Base-by-base conservation (phyloP, 1,140 invertebrate species). In the Anastrepha ludens region DNA sequence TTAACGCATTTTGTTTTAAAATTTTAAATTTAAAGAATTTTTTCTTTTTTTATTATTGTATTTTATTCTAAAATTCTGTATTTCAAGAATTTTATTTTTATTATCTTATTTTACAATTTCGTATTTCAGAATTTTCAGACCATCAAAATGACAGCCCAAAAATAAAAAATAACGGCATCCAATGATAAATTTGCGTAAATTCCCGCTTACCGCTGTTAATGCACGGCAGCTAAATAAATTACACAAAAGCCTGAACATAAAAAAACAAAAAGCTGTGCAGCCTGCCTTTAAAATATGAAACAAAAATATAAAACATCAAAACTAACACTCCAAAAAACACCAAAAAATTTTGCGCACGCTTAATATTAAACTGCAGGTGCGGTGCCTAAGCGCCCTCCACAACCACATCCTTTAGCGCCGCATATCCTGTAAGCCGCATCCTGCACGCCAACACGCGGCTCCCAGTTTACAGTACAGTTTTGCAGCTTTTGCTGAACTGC, bases 291-390 rank as follows among this genome's bases (percentile, higher is more conserved):
- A 20, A 65, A 65, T 29, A 20, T 4, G 2, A 65, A 20, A 65
- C 11, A 70, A 11, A 81, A 81, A 29, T 17, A 81, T 9, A 47
- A 55, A 29, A 81, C 47, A 41, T 55, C 74, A 81, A 55, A 81
- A 81, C 15, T 47, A 81, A 41, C 47, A 81, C 50, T 9, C 47
- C 74, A 44, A 78, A 74, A 74, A 64, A 64, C 11, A 13, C 9
- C 29, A 29, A 29, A 0, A 29, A 29, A 29, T 29, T 29, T 29
- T 29, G 29, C 29, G 29, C 29, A 29, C 29, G 29, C 29, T 29
- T 62, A 62, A 62, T 4, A 15, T 17, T 17, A 4, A 8, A 62
- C 60, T 17, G 15, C 60, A 62, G 60, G 8, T 4, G n/a, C 20
- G 60, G 8, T 4, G n/a, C 20, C 50, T n/a, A 81, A 47, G 47